A percentile compares a stretch with the other conserved stretches of the same genome.
Evolutionary conservation across 2,888 invertebrate species (phyloP).

Genomic region (Arrhopalites spinosus): DNA sequence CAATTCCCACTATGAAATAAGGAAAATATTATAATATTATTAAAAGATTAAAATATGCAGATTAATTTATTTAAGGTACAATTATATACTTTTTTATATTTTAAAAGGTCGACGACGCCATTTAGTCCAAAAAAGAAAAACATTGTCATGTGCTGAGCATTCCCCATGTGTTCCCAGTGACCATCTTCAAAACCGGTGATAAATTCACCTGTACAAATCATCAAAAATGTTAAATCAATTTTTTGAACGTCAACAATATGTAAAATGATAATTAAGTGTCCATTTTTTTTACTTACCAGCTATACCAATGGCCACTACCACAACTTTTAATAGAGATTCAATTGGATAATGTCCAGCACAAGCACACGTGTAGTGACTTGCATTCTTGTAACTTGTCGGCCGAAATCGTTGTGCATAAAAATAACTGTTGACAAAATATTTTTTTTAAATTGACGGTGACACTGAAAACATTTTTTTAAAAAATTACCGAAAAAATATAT

Average conservation of each 20-base stretch:
- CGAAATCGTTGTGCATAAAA: slow-evolving; percentile 54
- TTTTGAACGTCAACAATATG: no score
- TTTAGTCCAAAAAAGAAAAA: slow-evolving; percentile 62
- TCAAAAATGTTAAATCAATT: no score
- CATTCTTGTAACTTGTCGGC: slow-evolving; percentile 50
- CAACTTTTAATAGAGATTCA: slow-evolving; percentile 57
- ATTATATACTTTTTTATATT: slow-evolving; percentile 25
- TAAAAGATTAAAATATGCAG: no score
- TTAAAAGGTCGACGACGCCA: slow-evolving; percentile 60
- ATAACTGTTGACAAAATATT: slow-evolving; percentile 46
- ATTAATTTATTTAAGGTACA: no score
- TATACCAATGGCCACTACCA: slow-evolving; percentile 57
- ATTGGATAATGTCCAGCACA: slow-evolving; percentile 50
- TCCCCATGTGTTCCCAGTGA: slow-evolving; percentile 46
- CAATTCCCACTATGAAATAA: slow-evolving; percentile 57
- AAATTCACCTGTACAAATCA: slow-evolving; percentile 57
- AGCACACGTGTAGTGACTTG: slow-evolving; percentile 45
- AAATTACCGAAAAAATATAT: slow-evolving; percentile 56
- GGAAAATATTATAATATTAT: no score
- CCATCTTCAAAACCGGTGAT: slow-evolving; percentile 59
- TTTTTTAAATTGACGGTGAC: background rate
- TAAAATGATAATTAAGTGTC: no score
- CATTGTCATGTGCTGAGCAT: slow-evolving; percentile 63
- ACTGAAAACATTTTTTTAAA: background rate
- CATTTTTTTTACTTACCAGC: slow-evolving; percentile 55